Conservation (phyloP, 2,888 invertebrate genomes). For the Campaea margaritaria region DNA sequence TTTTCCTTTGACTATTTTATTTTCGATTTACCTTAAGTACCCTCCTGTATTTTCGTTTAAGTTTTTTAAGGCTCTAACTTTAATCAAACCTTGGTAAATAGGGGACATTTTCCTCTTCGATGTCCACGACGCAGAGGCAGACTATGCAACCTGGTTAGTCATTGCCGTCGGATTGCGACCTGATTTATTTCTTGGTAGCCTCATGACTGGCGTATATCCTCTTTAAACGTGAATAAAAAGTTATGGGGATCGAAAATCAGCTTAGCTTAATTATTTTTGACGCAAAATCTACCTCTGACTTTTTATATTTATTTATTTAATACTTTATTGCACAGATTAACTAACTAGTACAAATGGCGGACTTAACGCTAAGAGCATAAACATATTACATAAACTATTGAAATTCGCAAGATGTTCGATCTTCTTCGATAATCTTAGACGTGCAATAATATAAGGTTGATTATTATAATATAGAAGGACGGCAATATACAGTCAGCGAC, state of each 20-base stretch:
- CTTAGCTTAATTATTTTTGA: not conserved
- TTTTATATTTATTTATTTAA: no score
- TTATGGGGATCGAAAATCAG: not conserved
- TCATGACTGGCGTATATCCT: slow-evolving; percentile 7
- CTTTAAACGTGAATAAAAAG: not conserved
- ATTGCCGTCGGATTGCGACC: slow-evolving; percentile 22
- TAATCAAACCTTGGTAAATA: not conserved
- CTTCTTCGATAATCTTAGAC: no score
- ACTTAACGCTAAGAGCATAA: no score
- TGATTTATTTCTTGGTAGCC: slow-evolving; percentile 20
- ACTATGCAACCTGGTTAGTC: slow-evolving; percentile 2
- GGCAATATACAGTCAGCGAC: no score
- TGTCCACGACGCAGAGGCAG: slow-evolving; percentile 7
- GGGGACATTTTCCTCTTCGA: slow-evolving; percentile 1
- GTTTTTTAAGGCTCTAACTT: not conserved
- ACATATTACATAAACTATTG: no score
- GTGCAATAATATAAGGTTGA: no score
- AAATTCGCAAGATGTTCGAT: no score
- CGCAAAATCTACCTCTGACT: no score
- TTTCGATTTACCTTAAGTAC: not conserved
- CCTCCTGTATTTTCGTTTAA: not conserved
- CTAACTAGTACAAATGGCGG: no score
- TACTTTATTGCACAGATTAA: no score
- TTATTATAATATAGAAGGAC: no score
- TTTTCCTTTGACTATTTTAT: not conserved